These are phyloP conservation scores for Henicopernis longicauda DNA, from an alignment of 2,113 vertebrate species.

Conservation along the genomic window DNA sequence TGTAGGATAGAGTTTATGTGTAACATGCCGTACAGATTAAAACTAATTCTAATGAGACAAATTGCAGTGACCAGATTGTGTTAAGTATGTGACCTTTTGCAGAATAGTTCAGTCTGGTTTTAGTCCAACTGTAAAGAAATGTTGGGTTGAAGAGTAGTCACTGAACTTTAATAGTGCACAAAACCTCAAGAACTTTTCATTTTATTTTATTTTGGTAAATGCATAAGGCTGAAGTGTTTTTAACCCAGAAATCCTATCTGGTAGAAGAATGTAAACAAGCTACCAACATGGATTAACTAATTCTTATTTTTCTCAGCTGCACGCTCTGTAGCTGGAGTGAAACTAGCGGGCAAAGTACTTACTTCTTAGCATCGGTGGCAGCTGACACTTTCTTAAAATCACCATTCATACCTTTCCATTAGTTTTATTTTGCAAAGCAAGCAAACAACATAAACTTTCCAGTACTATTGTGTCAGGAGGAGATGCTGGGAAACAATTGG, in stretches of 20 bases:
- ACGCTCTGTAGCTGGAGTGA: not conserved
- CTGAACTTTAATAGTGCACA: not conserved
- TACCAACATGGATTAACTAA: not conserved
- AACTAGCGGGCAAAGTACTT: not conserved
- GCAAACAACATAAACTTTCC: not conserved
- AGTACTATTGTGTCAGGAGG: not conserved
- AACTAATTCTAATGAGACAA: conserved; percentile 35
- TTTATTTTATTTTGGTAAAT: not conserved
- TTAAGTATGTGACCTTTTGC: not conserved
- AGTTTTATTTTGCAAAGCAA: not conserved
- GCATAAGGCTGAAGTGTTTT: not conserved
- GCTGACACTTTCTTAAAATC: not conserved
- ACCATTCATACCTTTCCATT: not conserved
- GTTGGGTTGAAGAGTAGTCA: not conserved
- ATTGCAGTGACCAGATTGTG: not conserved
- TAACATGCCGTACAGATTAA: conserved; percentile 29
- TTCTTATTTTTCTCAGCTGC: not conserved
- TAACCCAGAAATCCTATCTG: not conserved
- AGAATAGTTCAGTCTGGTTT: not conserved
- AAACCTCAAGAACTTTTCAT: not conserved
- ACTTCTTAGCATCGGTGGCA: not conserved
- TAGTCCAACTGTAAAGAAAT: not conserved
- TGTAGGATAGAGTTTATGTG: not conserved
- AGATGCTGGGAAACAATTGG: not conserved
- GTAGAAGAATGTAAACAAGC: not conserved